Conservation (phyloP, 2,797 vertebrate genomes). For the Malurus leucopterus region DNA sequence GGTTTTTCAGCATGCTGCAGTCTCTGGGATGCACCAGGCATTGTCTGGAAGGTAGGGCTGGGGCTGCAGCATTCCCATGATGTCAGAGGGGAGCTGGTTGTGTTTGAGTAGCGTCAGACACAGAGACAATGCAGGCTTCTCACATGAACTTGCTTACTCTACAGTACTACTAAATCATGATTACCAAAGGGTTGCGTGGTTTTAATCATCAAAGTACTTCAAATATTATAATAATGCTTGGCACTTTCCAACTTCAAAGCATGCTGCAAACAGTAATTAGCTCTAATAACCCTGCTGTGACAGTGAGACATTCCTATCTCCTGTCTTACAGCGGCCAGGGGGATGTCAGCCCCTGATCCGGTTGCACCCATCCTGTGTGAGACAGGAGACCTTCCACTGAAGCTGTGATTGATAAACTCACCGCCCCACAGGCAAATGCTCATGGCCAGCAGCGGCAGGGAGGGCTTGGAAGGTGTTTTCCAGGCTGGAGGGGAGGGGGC, state of each 20-base stretch:
- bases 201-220: constrained; percentile 44
- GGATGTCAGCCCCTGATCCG: not conserved
- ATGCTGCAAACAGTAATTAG: not conserved
- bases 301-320: constrained; percentile 25
- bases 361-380: not conserved
- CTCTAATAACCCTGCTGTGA: constrained; percentile 26
- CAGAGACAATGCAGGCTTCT: constrained; percentile 14
- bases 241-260: constrained; percentile 47
- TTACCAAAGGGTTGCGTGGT: constrained; percentile 10
- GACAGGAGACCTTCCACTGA: not conserved
- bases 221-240: constrained; percentile 42
- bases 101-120: not conserved
- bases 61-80: not conserved
- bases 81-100: constrained; percentile 28
- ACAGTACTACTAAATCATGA: not conserved
- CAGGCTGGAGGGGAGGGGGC: too few species aligned
- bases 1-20: not conserved
- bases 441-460: not conserved
- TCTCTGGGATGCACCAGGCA: not conserved
- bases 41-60: not conserved
- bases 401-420: not conserved
- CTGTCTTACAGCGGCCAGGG: not conserved
- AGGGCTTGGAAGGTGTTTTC: not conserved
- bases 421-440: not conserved
- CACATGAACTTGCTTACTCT: constrained; percentile 31